A percentile compares a stretch with the other conserved stretches of the same genome.
These are phyloP conservation scores for Mesocentrotus franciscanus DNA, from an alignment of 53 echinoderm and acorn worm genomes.

Conservation along the genomic window DNA sequence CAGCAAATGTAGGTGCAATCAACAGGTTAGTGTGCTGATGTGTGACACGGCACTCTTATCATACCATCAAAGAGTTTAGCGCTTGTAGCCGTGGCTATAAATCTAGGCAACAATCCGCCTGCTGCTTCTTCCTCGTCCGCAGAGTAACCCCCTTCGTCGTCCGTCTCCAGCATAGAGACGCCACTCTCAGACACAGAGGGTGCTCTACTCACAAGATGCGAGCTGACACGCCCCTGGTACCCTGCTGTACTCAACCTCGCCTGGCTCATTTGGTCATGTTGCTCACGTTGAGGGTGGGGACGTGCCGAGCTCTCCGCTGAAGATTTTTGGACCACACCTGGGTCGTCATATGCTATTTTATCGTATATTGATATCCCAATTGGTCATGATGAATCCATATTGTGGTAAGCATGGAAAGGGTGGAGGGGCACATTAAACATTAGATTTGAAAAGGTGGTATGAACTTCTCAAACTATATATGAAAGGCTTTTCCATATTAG, in stretches of 20 bases:
- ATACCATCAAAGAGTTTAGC: constrained; percentile 64
- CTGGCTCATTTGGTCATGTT: constrained; percentile 57
- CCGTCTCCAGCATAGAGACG: constrained; percentile 79
- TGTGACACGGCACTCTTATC: not conserved
- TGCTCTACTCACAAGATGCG: constrained; percentile 75
- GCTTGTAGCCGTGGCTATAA: constrained; percentile 60
- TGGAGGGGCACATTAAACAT: not conserved
- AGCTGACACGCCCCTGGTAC: constrained; percentile 66
- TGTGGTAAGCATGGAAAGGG: constrained; percentile 34
- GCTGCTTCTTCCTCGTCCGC: constrained; percentile 49
- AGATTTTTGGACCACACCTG: not conserved
- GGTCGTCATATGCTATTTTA: not conserved
- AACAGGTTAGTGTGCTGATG: constrained; percentile 13
- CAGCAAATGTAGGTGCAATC: constrained; percentile 6
- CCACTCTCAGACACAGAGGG: constrained; percentile 89
- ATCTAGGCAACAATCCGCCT: not conserved
- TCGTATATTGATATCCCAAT: not conserved
- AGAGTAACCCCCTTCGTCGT: constrained; percentile 71
- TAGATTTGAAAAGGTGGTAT: not conserved
- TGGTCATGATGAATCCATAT: not conserved
- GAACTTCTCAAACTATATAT: not conserved
- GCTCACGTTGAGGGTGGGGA: constrained; percentile 4
- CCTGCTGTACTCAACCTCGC: constrained; percentile 59
- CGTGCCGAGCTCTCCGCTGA: constrained; percentile 16
- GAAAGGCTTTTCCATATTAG: not conserved